Evolutionary conservation across 1,140 invertebrate genomes (phyloP).

Genomic region (Nixonia krombeini): DNA sequence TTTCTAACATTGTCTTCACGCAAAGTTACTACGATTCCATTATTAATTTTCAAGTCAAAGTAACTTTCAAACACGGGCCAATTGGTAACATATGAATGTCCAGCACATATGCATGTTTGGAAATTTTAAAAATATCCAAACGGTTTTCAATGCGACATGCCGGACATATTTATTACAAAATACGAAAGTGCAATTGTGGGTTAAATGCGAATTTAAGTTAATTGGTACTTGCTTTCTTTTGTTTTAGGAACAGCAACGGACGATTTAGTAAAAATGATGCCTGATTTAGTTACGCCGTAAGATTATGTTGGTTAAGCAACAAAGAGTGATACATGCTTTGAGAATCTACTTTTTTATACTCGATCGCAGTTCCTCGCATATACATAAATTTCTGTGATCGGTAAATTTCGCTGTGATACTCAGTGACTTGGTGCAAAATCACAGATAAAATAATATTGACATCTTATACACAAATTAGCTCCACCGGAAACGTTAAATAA

Average conservation of each 20-base stretch:
- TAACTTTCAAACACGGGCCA: slow-evolving; percentile 9
- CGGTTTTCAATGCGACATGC: background rate
- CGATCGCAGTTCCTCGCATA: background rate
- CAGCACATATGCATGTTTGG: background rate
- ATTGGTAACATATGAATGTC: background rate
- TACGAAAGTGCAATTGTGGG: background rate
- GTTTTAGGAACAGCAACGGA: slow-evolving; percentile 48
- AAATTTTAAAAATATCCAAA: background rate
- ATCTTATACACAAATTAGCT: too few relatives aligned
- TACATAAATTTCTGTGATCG: too few relatives aligned
- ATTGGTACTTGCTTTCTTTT: slow-evolving; percentile 26
- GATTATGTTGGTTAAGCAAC: slow-evolving; percentile 34
- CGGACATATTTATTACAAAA: background rate
- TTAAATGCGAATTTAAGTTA: slow-evolving; percentile 23
- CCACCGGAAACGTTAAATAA: too few relatives aligned
- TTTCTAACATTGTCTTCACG: too few relatives aligned
- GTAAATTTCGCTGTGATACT: background rate
- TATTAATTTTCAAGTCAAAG: slow-evolving; percentile 25
- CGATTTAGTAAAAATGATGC: slow-evolving; percentile 32
- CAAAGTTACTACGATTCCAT: too few relatives aligned
- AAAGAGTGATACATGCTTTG: slow-evolving; percentile 15
- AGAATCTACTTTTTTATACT: slow-evolving; percentile 1
- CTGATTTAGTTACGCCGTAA: slow-evolving; percentile 21
- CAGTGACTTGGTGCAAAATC: slow-evolving; percentile 4
- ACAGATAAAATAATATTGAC: background rate